phyloP scores from a whole-genome alignment of 2,113 vertebrate genomes.

The Quiscalus mexicanus region DNA sequence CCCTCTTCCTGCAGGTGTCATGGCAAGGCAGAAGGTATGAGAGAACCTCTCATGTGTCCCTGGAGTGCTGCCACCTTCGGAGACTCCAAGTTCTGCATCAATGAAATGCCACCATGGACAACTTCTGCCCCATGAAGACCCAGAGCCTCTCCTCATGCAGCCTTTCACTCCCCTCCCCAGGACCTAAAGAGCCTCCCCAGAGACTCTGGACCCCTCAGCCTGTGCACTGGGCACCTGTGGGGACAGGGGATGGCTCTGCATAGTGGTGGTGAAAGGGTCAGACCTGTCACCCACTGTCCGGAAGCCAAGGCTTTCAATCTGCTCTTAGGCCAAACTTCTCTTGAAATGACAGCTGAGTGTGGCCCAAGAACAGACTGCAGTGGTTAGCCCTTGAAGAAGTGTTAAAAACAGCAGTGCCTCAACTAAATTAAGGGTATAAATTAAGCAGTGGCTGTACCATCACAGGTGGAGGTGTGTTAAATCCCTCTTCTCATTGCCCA shows the following conservation, averaged over 20 bases:
- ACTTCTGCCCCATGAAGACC: neutral
- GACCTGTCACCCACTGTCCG: neutral
- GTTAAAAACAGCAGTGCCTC: constrained; percentile 31
- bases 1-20: constrained; percentile 45
- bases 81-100: neutral
- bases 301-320: neutral
- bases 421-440: neutral
- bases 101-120: neutral
- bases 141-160: neutral
- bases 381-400: neutral
- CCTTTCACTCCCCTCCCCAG: neutral
- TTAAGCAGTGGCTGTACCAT: neutral
- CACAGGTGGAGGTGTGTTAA: neutral
- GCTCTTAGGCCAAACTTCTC: neutral
- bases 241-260: rapidly evolving
- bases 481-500: neutral
- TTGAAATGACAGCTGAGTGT: neutral
- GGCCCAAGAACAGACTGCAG: neutral
- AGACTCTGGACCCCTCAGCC: neutral
- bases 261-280: neutral
- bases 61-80: neutral
- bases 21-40: constrained; percentile 53
- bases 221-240: rapidly evolving
- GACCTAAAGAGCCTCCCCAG: neutral
- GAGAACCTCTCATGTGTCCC: rapidly evolving